A percentile compares a stretch with the other conserved stretches of the same genome.
These are phyloP conservation scores for Aricia artaxerxes DNA, from an alignment of 2,888 invertebrate species.

Conservation along the genomic window DNA sequence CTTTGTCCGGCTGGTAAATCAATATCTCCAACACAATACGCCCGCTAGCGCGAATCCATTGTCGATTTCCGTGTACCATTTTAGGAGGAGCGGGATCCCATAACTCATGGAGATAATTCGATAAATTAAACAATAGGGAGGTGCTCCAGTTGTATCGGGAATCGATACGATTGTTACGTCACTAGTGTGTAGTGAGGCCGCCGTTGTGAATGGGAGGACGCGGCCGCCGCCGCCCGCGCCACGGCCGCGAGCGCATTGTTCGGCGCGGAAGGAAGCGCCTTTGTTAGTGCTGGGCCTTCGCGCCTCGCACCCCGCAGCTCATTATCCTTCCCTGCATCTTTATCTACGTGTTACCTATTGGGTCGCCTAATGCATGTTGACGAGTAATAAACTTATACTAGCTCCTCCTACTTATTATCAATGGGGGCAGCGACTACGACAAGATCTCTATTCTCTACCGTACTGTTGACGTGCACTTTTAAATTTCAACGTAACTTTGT, in stretches of 20 bases:
- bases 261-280: conserved; percentile 68
- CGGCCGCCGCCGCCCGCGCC: not conserved
- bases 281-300: conserved; percentile 3
- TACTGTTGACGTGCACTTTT: not conserved
- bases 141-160: conserved; percentile 37
- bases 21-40: not conserved
- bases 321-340: not conserved
- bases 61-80: conserved; percentile 24
- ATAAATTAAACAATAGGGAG: conserved; percentile 34
- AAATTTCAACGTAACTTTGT: not conserved
- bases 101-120: conserved; percentile 28
- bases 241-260: conserved; percentile 60
- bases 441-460: no score
- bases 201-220: conserved; percentile 68
- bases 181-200: conserved; percentile 34
- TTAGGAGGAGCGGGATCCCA: not conserved
- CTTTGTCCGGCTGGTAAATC: not conserved
- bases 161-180: conserved; percentile 42
- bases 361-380: not conserved
- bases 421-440: no score
- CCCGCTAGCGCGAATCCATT: not conserved
- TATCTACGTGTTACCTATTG: not conserved
- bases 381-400: not conserved
- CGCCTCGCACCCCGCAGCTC: not conserved
- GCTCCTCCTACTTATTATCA: not conserved